A percentile compares a stretch with the other conserved stretches of the same genome.
phyloP scores from a whole-genome alignment of 2,888 invertebrate genomes.

The Ophraella communa region DNA sequence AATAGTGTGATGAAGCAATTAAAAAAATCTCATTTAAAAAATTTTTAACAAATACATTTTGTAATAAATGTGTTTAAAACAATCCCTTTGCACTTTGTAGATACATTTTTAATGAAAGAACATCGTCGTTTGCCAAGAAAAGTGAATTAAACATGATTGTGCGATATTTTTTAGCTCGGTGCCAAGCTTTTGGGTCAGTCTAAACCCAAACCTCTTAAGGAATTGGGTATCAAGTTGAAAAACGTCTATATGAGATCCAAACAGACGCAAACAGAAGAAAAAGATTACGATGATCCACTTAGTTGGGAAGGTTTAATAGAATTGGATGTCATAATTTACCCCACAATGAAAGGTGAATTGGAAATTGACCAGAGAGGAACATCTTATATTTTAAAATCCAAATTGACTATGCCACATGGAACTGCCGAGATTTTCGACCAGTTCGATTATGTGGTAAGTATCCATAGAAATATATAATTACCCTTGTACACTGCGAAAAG shows the following conservation, averaged over 20 bases:
- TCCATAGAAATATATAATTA: background rate
- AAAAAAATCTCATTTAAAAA: conserved; percentile 18
- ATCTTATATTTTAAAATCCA: conserved; percentile 64
- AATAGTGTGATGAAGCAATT: conserved; percentile 17
- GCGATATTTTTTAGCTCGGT: conserved; percentile 56
- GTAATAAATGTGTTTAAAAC: no score
- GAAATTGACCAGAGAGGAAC: conserved; percentile 65
- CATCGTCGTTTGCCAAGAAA: background rate
- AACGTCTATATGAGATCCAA: conserved; percentile 50
- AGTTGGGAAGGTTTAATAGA: conserved; percentile 65
- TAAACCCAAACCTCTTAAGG: conserved; percentile 56
- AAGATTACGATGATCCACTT: conserved; percentile 61
- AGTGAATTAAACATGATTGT: background rate
- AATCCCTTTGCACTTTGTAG: background rate
- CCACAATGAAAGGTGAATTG: conserved; percentile 64
- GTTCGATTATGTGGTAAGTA: conserved; percentile 63
- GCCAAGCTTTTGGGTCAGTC: conserved; percentile 55
- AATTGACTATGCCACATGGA: conserved; percentile 64
- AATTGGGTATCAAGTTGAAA: conserved; percentile 54
- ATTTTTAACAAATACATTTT: no score
- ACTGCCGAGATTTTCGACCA: conserved; percentile 65
- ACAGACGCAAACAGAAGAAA: conserved; percentile 45
- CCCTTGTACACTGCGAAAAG: background rate
- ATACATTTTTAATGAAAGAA: background rate
- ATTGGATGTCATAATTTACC: conserved; percentile 65